Conservation (phyloP, 2,797 vertebrate genomes). For the Hirundo rustica region DNA sequence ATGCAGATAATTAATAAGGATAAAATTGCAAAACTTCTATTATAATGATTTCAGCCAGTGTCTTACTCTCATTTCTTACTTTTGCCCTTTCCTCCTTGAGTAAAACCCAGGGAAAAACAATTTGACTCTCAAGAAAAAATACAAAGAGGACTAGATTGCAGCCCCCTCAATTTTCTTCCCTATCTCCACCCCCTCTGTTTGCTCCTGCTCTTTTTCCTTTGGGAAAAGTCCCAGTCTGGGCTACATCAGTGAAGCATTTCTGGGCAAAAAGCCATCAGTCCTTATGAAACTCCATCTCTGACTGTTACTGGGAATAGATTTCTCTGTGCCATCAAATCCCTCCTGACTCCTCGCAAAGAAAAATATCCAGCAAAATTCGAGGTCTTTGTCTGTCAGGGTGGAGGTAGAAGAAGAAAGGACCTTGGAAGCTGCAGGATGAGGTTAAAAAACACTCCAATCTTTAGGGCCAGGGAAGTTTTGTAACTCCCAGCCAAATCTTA, state of each 20-base stretch:
- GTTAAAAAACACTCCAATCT: not conserved
- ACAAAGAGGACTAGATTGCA: not conserved
- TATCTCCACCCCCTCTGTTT: not conserved
- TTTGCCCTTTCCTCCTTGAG: not conserved
- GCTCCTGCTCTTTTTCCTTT: constrained; percentile 4
- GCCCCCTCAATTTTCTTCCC: not conserved
- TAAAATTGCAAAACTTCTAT: not conserved
- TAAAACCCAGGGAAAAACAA: not conserved
- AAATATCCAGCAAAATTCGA: not conserved
- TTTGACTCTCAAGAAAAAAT: not conserved
- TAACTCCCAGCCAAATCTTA: not conserved
- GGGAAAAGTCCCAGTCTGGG: constrained; percentile 33
- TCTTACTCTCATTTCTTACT: not conserved
- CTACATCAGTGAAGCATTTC: constrained; percentile 31
- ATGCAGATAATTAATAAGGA: not conserved
- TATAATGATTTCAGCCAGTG: fast-evolving
- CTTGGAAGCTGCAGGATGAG: not conserved
- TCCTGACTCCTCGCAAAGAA: not conserved
- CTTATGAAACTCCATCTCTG: constrained; percentile 6
- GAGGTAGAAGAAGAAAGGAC: not conserved
- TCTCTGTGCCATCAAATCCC: not conserved
- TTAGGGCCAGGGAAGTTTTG: not conserved
- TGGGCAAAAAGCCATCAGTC: constrained; percentile 46
- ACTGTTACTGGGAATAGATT: not conserved
- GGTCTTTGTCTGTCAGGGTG: not conserved